Evolutionary conservation across 2,888 invertebrate species (phyloP), one percentile per base, ranked within the genome.

Genomic region (Saturnia japonica): DNA sequence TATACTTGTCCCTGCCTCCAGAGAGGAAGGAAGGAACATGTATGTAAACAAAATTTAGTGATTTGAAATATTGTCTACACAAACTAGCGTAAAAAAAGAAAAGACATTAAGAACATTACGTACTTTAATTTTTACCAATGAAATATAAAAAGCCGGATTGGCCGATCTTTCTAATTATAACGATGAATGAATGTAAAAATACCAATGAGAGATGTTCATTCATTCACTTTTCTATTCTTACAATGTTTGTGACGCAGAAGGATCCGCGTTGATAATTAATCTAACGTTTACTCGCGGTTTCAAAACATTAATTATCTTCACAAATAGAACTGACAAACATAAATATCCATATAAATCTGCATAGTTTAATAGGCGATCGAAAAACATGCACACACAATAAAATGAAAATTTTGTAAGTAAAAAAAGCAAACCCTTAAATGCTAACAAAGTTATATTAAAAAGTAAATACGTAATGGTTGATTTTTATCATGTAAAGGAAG

Each of bases 331-430:
- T 68, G 51, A 73, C 60, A 73, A 64, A 71, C 70, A 71, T 71
- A 74, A 73, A 68, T 73, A 70, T 68, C 60, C 67, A 64, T 25
- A 60, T 74, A 75, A 72, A 74, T 69, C 72, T 72, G 75, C 73
- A 74, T 22, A 43, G 14, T 74, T 71, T 72, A 73, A 73, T 69
- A 68, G 72, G 70, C 62, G 73, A 74, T 71, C 75, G 22, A 70
- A 67, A 76, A 72, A 75, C 77, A 80, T 83, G 78, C 80, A 73
- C 76, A 79, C 75, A 78, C 76, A 76, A 74, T 78, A 72, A 75
- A 71, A 68, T 72, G 72, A 73, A 71, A 71, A 75, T 76, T n/a
- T 75, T 71, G 71, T 73, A 76, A 77, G 74, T 77, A 70, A 42
- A 54, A 12, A 67, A 67, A 25, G 54, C 51, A 51, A 66, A 67